Base-by-base conservation (phyloP, 2,888 invertebrate species). In the Drosophila cognata region DNA sequence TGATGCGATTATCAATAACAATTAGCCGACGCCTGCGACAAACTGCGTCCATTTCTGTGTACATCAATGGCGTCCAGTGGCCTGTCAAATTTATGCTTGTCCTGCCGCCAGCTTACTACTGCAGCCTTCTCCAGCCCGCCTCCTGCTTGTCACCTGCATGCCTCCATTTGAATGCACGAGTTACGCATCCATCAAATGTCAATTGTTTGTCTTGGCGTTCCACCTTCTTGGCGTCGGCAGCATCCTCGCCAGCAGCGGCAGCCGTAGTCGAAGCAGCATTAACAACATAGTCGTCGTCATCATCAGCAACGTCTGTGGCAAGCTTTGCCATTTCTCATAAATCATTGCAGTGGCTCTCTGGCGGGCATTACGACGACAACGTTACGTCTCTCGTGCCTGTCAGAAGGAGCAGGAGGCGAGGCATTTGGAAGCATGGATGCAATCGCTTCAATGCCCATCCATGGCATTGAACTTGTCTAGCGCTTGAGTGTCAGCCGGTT, bases 131-230 rank as follows among this genome's bases (percentile, higher is more conserved):
- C 33, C 28, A 16, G 21, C 18, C 29, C n/a, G 35, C 58, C 52
- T 57, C 48, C 25, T 36, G 46, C 28, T 11, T 56, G 56, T 56
- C 46, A 46, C 58, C 53, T 59, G 36, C 6, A 52, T 29, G 51
- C 18, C 53, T 64, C 70, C 82, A 89, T 89, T 88, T 88, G 85
- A 87, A 87, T 87, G 89, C 89, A 88, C 79, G 78, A 88, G 87
- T 82, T 87, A 88, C 89, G 88, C 90, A 87, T 90, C 89, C 89
- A 90, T 89, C 90, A 88, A 87, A 87, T 89, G 90, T 89, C 89
- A 88, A 89, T 89, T 90, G 87, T 88, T 88, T 87, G 90, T 84
- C 84, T 83, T 80, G 81, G 87, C 77, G 87, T 84, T 88, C 84
- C 79, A 81, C 79, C 83, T 85, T 75, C 74, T 59, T 67, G 63